Evolutionary conservation across 2,797 vertebrate genomes (phyloP).

Genomic region (Danio kyathit): DNA sequence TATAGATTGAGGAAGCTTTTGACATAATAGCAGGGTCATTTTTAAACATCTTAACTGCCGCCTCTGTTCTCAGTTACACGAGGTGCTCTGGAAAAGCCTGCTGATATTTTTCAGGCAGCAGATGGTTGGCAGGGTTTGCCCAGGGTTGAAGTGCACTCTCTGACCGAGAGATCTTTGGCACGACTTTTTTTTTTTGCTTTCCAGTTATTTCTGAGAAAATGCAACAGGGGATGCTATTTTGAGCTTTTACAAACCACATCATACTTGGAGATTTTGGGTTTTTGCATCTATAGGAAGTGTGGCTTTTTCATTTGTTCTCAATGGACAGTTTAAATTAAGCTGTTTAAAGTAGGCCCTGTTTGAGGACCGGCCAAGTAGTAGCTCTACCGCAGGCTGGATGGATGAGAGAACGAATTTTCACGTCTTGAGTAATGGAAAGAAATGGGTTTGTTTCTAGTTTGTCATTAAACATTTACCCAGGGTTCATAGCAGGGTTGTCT

Average conservation of each 20-base stretch:
- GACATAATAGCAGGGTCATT: conserved; percentile 38
- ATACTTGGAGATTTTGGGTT: conserved; percentile 5
- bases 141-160: conserved; percentile 18
- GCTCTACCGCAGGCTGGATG: not conserved
- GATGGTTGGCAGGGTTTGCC: conserved; percentile 35
- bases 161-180: conserved; percentile 28
- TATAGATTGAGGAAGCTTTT: conserved; percentile 35
- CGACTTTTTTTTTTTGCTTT: not conserved
- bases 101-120: conserved; percentile 28
- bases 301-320: not conserved
- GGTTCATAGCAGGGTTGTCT: not conserved
- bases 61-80: not conserved
- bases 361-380: not conserved
- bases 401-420: not conserved
- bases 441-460: not conserved
- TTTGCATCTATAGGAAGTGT: not conserved
- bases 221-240: conserved; percentile 15
- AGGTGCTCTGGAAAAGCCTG: not conserved
- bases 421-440: not conserved
- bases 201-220: conserved; percentile 10
- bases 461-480: conserved; percentile 6
- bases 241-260: conserved; percentile 10
- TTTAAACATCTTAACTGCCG: conserved; percentile 35
- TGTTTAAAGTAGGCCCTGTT: not conserved
- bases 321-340: not conserved